Evolutionary conservation across 2,113 vertebrate genomes (phyloP).

Genomic region (Taurulus bubalis): DNA sequence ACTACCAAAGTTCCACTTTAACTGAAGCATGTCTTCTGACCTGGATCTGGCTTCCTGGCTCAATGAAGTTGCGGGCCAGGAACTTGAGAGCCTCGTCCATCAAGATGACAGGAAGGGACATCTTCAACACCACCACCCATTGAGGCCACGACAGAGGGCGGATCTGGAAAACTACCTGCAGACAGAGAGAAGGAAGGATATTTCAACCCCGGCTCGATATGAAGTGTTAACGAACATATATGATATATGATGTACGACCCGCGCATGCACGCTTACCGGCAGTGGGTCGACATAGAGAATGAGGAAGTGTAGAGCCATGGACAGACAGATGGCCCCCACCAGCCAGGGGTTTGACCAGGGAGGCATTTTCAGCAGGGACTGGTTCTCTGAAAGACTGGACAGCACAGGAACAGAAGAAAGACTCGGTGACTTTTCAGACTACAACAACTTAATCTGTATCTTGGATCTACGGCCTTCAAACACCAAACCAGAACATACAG

Average conservation of each 20-base stretch:
- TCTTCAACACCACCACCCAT: conserved; percentile 87
- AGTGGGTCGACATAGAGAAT: conserved; percentile 86
- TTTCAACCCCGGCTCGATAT: background rate
- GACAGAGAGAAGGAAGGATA: background rate
- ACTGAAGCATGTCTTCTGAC: conserved; percentile 30
- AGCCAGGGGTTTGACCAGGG: conserved; percentile 87
- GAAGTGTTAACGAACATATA: background rate
- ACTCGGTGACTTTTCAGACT: background rate
- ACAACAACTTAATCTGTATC: background rate
- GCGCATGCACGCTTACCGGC: conserved; percentile 74
- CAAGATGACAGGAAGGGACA: conserved; percentile 86
- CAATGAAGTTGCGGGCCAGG: conserved; percentile 83
- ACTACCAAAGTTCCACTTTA: background rate
- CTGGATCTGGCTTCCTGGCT: conserved; percentile 79
- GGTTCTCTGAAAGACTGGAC: conserved; percentile 85
- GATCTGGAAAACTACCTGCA: conserved; percentile 85
- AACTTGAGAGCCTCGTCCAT: conserved; percentile 86
- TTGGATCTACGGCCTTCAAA: background rate
- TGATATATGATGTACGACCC: background rate
- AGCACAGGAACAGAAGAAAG: background rate
- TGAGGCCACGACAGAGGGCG: conserved; percentile 83
- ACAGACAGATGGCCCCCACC: conserved; percentile 85
- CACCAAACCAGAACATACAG: background rate
- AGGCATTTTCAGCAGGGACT: conserved; percentile 87
- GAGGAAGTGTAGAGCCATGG: conserved; percentile 86